Evolutionary conservation across 2,113 vertebrate species (phyloP), one percentile per base, ranked within the genome.

Genomic region (Callocephalon fimbriatum): DNA sequence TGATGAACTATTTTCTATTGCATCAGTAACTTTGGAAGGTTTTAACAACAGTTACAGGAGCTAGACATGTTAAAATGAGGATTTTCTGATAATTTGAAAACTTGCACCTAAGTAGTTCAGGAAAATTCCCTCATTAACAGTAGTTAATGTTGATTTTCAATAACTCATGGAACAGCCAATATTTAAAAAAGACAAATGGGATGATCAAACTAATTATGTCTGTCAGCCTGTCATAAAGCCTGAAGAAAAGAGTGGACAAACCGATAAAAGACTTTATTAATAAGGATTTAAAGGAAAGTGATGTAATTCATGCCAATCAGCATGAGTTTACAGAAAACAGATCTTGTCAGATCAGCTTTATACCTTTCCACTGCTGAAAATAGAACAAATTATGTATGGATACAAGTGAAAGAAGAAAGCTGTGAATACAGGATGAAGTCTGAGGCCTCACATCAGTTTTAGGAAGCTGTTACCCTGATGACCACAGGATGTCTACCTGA

Each of bases 401-500:
- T 42, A 61, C 87, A 88, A 62, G 7, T 18, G 22, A 21, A 68
- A 40, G 13, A 18, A 68, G 15, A 8, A 82, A 56, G 6, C 6
- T 44, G 5, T 37, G 6, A 31, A 25, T 50, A 44, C 3, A 53
- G 40, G 17, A 26, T 35, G 9, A 25, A 37, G 40, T 26, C n/a
- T 53, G 61, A 61, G 20, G 37, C 20, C 15, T 77, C 0, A 0
- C 12, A 23, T 7, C 0, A 3, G 8, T 17, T 71, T 15, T 22
- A 15, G 25, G 29, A 88, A 31, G 17, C 7, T 63, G 8, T 44
- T 81, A 31, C 31, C 6, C 9, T 54, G 17, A 22, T 31, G 31
- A 0, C 1, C 3, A 2, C 12, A 31, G 45, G 13, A 40, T 72
- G 9, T 7, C 12, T 38, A 3, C 7, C 15, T 37, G 14, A 65